Evolutionary conservation across 2,113 vertebrate genomes (phyloP).

Genomic region (Eublepharis macularius): DNA sequence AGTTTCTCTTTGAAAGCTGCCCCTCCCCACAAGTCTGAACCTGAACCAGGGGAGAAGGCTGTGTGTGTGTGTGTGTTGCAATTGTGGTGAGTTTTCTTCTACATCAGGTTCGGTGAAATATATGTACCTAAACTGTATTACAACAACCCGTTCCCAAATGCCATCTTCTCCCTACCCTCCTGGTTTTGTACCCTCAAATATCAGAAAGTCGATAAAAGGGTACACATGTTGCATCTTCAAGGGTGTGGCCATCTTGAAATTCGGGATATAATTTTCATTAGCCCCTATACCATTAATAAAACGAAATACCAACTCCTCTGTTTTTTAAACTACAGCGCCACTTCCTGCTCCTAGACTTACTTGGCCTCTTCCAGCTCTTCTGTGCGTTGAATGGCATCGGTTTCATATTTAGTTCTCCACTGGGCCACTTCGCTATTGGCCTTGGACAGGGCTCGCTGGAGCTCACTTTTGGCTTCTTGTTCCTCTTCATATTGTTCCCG

Average conservation of each 20-base stretch:
- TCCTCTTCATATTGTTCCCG: conserved; percentile 87
- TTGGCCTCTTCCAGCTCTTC: conserved; percentile 92
- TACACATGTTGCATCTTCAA: neutral
- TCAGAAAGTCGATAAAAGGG: no score
- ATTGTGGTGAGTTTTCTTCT: no score
- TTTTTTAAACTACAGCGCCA: neutral
- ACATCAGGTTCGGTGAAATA: no score
- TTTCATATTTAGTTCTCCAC: conserved; percentile 88
- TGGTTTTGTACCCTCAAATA: neutral
- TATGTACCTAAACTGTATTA: no score
- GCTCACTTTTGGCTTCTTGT: conserved; percentile 80
- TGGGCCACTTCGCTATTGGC: conserved; percentile 82
- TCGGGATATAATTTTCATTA: neutral
- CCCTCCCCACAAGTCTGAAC: no score
- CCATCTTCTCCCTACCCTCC: neutral
- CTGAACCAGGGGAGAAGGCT: no score
- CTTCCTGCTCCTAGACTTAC: conserved; percentile 56
- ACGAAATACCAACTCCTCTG: neutral
- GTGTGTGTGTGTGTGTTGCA: no score
- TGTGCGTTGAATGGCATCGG: conserved; percentile 83
- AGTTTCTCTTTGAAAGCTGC: no score
- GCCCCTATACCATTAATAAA: neutral
- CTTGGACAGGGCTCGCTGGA: conserved; percentile 81
- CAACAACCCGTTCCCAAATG: neutral
- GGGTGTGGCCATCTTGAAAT: neutral